phyloP scores from a whole-genome alignment of 1,140 invertebrate genomes.

The Alviniconcha marisindica region DNA sequence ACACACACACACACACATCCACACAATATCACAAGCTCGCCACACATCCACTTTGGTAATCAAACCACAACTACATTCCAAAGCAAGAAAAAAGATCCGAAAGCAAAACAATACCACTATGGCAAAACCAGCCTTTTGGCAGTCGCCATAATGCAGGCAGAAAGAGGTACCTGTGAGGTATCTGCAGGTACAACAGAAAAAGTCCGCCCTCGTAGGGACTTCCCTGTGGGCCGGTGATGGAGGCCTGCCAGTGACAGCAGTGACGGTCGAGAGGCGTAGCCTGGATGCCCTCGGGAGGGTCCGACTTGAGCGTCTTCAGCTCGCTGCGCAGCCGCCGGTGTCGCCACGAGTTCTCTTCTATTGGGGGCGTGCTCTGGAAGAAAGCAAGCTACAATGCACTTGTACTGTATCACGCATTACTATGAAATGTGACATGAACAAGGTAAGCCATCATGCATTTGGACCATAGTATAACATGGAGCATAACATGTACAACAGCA shows the following conservation, averaged over 20 bases:
- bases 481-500: no score
- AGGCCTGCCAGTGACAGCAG: constrained; percentile 76
- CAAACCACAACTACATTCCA: not conserved
- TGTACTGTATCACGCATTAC: no score
- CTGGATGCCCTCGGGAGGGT: constrained; percentile 93
- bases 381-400: not conserved
- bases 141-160: not conserved
- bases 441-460: no score
- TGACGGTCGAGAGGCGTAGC: constrained; percentile 88
- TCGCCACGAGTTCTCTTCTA: constrained; percentile 75
- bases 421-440: no score
- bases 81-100: no score
- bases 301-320: constrained; percentile 78
- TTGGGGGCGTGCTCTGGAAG: constrained; percentile 71
- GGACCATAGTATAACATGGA: no score
- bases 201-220: constrained; percentile 81
- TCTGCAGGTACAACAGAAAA: constrained; percentile 85
- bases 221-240: constrained; percentile 74
- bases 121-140: not conserved
- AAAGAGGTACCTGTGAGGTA: constrained; percentile 82
- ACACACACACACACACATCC: no score
- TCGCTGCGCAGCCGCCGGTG: constrained; percentile 73
- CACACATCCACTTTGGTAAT: no score
- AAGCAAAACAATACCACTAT: no score
- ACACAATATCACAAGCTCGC: no score